These are phyloP conservation scores for Pheosia gnoma DNA, from an alignment of 2,888 invertebrate species.

Conservation along the genomic window DNA sequence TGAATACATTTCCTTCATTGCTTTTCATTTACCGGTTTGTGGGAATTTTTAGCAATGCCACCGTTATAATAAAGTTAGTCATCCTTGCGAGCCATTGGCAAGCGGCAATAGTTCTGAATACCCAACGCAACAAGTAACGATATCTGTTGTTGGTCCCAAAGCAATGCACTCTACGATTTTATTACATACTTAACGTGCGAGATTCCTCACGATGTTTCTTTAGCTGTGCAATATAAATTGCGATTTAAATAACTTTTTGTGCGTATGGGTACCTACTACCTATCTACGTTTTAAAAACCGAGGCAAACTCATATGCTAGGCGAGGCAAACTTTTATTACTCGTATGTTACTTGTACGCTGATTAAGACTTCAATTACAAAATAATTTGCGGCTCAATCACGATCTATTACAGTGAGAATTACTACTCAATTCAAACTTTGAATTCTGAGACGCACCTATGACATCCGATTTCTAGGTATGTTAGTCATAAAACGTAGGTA, in stretches of 20 bases:
- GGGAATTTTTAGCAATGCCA: conserved; percentile 1
- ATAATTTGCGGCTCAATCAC: no score
- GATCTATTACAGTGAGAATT: conserved; percentile 2
- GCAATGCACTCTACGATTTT: background rate
- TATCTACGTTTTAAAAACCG: no score
- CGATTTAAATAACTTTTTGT: background rate
- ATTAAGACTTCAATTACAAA: no score
- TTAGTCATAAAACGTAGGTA: conserved; percentile 11
- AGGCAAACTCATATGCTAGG: no score
- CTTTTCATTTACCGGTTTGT: conserved; percentile 3
- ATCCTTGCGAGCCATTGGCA: background rate
- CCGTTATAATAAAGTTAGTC: background rate
- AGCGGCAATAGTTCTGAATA: background rate
- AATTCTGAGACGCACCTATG: conserved; percentile 8
- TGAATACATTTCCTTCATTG: conserved; percentile 19
- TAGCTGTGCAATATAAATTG: background rate
- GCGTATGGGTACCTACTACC: no score
- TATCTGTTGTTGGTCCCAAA: background rate
- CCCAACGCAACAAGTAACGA: background rate
- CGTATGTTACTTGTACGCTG: no score
- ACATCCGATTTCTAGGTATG: conserved; percentile 8
- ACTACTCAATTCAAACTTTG: conserved; percentile 8
- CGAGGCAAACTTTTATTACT: no score
- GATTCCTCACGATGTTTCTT: background rate
- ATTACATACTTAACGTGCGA: conserved; percentile 2